Conservation (phyloP, 2,797 vertebrate genomes). For the Perdix hodgsoniae region DNA sequence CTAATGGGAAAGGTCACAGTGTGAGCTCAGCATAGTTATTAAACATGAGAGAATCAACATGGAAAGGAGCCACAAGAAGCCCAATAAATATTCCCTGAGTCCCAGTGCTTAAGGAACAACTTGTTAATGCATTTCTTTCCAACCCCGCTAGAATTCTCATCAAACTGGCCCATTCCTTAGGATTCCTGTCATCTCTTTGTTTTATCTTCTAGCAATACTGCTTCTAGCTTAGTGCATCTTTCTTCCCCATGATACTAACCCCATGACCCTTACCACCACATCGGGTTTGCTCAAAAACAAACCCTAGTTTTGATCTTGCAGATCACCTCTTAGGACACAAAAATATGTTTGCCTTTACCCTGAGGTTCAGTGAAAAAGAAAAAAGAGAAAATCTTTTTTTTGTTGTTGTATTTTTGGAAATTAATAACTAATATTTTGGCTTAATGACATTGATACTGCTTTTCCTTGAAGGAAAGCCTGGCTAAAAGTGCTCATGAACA, state of each 20-base stretch:
- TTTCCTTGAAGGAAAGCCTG: not conserved
- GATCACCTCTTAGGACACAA: not conserved
- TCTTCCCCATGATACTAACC: not conserved
- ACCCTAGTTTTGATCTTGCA: not conserved
- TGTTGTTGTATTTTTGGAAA: not conserved
- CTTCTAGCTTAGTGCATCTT: not conserved
- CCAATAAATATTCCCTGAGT: constrained; percentile 18
- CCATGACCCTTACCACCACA: not conserved
- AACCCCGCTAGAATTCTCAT: not conserved
- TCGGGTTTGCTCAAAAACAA: not conserved
- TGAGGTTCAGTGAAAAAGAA: not conserved
- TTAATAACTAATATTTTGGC: not conserved
- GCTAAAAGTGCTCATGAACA: not conserved
- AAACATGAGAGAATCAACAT: not conserved
- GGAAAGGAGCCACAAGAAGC: constrained; percentile 44
- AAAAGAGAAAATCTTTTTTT: not conserved
- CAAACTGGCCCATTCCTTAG: not conserved
- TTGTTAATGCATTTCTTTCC: not conserved
- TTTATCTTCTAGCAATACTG: not conserved
- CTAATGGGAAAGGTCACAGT: not conserved
- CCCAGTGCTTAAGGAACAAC: constrained; percentile 11
- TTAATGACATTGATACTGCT: not conserved
- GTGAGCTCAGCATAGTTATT: not conserved
- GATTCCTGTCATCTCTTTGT: not conserved
- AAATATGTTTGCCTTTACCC: not conserved